These are phyloP conservation scores for Macquaria ambigua DNA, from an alignment of 2,113 vertebrate species.

Conservation along the genomic window DNA sequence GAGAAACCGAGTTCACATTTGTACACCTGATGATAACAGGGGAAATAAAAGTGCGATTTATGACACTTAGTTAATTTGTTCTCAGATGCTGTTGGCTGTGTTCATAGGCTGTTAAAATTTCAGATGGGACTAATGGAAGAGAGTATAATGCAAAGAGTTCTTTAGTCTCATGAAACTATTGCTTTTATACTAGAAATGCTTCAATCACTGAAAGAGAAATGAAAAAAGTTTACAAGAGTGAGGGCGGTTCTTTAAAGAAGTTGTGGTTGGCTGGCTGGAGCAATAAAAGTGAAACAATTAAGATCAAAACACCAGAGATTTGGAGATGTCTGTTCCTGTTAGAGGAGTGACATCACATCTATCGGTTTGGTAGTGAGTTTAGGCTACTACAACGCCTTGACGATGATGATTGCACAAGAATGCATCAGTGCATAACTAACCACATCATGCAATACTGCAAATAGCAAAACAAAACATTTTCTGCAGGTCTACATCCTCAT, in stretches of 20 bases:
- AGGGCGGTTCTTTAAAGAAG: not conserved
- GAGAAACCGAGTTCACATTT: conserved; percentile 53
- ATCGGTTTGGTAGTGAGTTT: conserved; percentile 10
- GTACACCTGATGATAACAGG: conserved; percentile 56
- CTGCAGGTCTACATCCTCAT: not conserved
- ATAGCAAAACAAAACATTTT: not conserved
- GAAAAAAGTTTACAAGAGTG: not conserved
- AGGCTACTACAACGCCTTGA: not conserved
- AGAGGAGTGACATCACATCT: conserved; percentile 18
- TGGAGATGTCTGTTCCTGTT: conserved; percentile 2
- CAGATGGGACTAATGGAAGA: conserved; percentile 38
- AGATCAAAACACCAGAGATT: conserved; percentile 8
- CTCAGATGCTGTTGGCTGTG: conserved; percentile 48
- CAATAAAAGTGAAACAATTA: conserved; percentile 10
- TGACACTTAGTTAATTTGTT: conserved; percentile 51
- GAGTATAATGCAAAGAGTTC: conserved; percentile 15
- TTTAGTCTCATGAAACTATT: conserved; percentile 17
- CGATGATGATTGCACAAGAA: conserved; percentile 9
- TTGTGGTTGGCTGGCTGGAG: not conserved
- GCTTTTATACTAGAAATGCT: not conserved
- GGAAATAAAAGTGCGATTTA: conserved; percentile 64
- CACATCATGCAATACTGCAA: not conserved
- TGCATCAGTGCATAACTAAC: too few relatives aligned
- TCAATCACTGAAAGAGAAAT: conserved; percentile 4
- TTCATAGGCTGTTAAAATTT: conserved; percentile 34